Evolutionary conservation across 2,797 vertebrate genomes (phyloP).

Genomic region (Poeciliopsis paucimaculata): DNA sequence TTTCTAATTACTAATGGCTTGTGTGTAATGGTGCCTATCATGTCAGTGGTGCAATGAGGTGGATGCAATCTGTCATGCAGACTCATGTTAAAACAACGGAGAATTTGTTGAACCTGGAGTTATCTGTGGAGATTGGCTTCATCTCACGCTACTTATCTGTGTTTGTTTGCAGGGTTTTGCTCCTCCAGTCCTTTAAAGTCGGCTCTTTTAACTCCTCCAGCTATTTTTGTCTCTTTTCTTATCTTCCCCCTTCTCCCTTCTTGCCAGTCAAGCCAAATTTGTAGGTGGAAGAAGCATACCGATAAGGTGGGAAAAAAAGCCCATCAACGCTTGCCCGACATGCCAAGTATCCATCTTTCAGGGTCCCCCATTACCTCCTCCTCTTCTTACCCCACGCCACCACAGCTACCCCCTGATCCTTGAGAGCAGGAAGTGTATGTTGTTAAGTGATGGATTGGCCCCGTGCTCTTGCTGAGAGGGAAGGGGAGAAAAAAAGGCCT

Average conservation of each 20-base stretch:
- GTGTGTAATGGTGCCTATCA: constrained; percentile 68
- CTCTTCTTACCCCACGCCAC: constrained; percentile 10
- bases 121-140: constrained; percentile 19
- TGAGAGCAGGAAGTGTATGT: constrained; percentile 94
- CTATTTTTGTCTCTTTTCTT: constrained; percentile 29
- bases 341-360: constrained; percentile 89
- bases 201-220: constrained; percentile 29
- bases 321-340: constrained; percentile 81
- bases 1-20: constrained; percentile 70
- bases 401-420: constrained; percentile 81
- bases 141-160: constrained; percentile 47
- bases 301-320: constrained; percentile 81
- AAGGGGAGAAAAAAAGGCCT: constrained; percentile 52
- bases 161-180: constrained; percentile 55
- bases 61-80: constrained; percentile 54
- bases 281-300: constrained; percentile 85
- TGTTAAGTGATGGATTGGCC: constrained; percentile 89
- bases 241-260: constrained; percentile 19
- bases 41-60: constrained; percentile 65
- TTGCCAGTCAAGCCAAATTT: constrained; percentile 66
- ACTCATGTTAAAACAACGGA: constrained; percentile 33
- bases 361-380: constrained; percentile 61
- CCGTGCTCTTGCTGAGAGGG: constrained; percentile 82
- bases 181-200: constrained; percentile 46
- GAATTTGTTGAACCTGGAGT: constrained; percentile 10